Percentiles rank a stretch among this genome's conserved stretches.
Conservation (phyloP, 2,113 vertebrate species). For the Phocoena sinus region DNA sequence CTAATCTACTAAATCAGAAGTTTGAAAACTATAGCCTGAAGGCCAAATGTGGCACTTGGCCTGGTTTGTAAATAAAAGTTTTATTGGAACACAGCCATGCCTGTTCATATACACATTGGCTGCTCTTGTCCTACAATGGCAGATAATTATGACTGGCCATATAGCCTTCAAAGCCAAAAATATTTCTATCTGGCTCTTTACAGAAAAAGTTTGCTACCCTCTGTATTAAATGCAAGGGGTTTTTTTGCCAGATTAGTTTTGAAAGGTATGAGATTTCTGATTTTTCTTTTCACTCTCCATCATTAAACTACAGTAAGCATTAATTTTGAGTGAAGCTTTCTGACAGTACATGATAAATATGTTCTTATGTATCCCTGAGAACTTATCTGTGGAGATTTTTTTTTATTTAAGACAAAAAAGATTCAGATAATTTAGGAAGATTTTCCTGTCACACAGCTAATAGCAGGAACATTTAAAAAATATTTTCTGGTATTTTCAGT, state of each 20-base stretch:
- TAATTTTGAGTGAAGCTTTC: background rate
- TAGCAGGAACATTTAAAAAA: background rate
- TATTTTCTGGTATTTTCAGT: background rate
- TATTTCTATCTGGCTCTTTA: background rate
- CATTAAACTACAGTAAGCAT: background rate
- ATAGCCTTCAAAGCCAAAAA: background rate
- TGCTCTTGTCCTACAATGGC: background rate
- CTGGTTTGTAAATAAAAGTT: background rate
- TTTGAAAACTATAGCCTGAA: background rate
- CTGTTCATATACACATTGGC: accelerated
- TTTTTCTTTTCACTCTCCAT: background rate
- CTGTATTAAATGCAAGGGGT: background rate
- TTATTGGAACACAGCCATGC: background rate
- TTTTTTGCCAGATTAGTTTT: background rate
- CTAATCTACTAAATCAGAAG: background rate
- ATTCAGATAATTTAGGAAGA: background rate
- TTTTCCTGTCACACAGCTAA: background rate
- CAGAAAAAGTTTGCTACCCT: background rate
- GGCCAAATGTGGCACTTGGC: no score
- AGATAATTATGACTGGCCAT: background rate
- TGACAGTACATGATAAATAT: background rate
- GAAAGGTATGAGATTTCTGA: background rate
- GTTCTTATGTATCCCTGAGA: background rate
- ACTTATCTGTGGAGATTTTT: background rate
- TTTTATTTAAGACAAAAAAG: background rate